Evolutionary conservation across 2,113 vertebrate species (phyloP).

Genomic region (Alaudala cheleensis): DNA sequence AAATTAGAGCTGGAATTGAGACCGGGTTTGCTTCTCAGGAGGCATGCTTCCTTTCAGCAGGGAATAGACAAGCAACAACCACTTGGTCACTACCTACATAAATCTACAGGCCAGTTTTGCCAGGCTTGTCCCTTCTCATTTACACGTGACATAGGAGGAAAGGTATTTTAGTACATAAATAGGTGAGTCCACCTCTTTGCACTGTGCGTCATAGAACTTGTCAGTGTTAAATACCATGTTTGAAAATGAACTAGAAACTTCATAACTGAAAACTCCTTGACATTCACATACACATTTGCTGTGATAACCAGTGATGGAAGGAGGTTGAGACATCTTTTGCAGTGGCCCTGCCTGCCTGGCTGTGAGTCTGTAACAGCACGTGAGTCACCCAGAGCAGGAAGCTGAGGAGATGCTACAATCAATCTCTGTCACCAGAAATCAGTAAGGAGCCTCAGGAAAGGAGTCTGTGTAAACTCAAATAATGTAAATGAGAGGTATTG

Average conservation of each 20-base stretch:
- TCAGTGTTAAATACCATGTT: not conserved
- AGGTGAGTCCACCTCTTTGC: not conserved
- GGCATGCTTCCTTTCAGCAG: not conserved
- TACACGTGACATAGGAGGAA: not conserved
- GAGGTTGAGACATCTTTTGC: not conserved
- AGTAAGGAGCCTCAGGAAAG: not conserved
- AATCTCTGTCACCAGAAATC: not conserved
- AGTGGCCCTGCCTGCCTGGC: not conserved
- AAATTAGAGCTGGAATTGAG: not conserved
- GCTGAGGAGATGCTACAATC: not conserved
- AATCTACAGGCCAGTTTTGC: not conserved
- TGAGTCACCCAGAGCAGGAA: not conserved
- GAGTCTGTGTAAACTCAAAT: not conserved
- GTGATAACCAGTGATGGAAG: not conserved
- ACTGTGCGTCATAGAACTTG: accelerated
- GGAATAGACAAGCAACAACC: not conserved
- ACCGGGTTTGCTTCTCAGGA: not conserved
- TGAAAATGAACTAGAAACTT: not conserved
- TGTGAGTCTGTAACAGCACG: not conserved
- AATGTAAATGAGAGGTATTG: not conserved
- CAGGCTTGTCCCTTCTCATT: not conserved
- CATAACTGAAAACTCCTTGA: not conserved
- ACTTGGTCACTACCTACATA: not conserved
- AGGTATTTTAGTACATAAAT: not conserved
- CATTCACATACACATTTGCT: not conserved